Evolutionary conservation across 1,140 invertebrate species (phyloP), one percentile per base, ranked within the genome.

Genomic region (Cydia amplana): DNA sequence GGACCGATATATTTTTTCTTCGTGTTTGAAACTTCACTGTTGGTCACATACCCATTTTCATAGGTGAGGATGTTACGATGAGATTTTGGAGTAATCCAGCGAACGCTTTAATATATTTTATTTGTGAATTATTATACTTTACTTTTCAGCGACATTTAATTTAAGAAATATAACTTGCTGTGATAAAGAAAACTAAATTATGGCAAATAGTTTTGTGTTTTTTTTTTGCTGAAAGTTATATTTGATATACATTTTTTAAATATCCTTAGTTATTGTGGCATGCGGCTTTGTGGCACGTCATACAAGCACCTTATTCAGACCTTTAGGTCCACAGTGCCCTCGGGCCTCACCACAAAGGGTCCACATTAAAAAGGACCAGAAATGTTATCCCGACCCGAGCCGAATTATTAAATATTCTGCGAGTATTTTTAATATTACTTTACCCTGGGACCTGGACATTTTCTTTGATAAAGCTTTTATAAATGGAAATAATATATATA

Each of bases 361-460:
- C 70, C 40, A 73, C 72, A 73, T 49, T 73, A 73, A 73, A 73
- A 73, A 73, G 72, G 72, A 28, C 72, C 72, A 73, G 72, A 73
- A 73, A 73, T 73, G 43, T 49, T 72, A 73, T 25, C 46, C 72
- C 40, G 25, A 51, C 72, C 72, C 72, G 14, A 28, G 36, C 70
- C 10, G 72, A 73, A 73, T 73, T 73, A 73, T 73, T 73, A 73
- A 73, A 73, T 73, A 73, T 73, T 51, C 43, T 5, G 14, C 25
- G 46, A 73, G 72, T 73, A 49, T 73, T 73, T 73, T 73, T 51
- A 73, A 73, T 73, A 73, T 73, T 25, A 73, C 72, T 73, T 72
- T 72, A 72, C 36, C n/a, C 20, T 6, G 36, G 70, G 12, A 40
- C 46, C 16, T n/a, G 70, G 12, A 40, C 46, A 7, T n/a, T 36